phyloP scores from a whole-genome alignment of 2,797 vertebrate genomes.

The Cyclura pinguis region DNA sequence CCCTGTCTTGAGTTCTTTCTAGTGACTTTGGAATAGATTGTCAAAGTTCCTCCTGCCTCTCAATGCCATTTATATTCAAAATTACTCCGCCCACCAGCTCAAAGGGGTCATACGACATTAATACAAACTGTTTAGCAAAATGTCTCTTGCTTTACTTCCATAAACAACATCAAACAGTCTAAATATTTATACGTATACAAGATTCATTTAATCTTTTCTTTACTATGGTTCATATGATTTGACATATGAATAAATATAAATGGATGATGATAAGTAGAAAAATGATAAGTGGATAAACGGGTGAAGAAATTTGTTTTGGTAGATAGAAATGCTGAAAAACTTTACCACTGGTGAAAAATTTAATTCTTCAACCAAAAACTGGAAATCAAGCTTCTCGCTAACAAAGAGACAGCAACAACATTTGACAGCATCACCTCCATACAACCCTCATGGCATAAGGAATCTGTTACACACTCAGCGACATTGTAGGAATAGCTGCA shows the following conservation, averaged over 20 bases:
- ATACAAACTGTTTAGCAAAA: not conserved
- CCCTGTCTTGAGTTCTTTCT: too few species aligned
- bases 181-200: not conserved
- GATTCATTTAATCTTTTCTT: not conserved
- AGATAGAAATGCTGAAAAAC: not conserved
- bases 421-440: not conserved
- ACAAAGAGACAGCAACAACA: not conserved
- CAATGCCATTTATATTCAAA: not conserved
- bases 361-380: not conserved
- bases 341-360: not conserved
- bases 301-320: not conserved
- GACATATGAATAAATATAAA: not conserved
- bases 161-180: not conserved
- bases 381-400: not conserved
- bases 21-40: not conserved
- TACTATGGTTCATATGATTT: not conserved
- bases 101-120: not conserved
- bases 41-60: not conserved
- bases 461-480: not conserved
- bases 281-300: not conserved
- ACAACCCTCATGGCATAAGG: not conserved
- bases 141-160: not conserved
- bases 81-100: not conserved
- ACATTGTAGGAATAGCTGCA: not conserved
- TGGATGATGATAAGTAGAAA: too few species aligned